phyloP scores from a whole-genome alignment of 2,113 vertebrate species.

The Struthio camelus region DNA sequence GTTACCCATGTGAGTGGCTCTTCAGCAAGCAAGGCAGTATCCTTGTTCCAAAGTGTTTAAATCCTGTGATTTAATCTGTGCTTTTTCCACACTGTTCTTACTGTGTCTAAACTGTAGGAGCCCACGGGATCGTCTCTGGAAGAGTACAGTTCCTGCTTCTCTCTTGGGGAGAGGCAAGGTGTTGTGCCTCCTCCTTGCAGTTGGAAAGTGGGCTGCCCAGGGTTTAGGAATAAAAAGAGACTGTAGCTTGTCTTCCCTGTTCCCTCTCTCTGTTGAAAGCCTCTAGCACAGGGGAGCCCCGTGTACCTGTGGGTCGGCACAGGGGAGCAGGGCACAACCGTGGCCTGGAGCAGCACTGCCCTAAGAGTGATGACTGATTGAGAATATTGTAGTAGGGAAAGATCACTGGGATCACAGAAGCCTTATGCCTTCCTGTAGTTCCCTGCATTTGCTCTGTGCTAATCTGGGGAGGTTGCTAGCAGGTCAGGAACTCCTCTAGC shows the following conservation, averaged over 20 bases:
- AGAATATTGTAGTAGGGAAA: neutral
- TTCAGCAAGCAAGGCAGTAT: neutral
- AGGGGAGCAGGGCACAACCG: neutral
- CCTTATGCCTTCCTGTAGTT: too few relatives aligned
- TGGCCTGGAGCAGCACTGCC: neutral
- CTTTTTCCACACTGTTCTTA: neutral
- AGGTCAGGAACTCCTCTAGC: neutral
- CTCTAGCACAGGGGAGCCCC: neutral
- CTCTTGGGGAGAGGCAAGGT: neutral
- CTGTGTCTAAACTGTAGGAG: neutral
- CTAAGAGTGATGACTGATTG: neutral
- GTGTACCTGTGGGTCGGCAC: neutral
- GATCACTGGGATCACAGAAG: neutral
- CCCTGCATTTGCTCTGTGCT: neutral
- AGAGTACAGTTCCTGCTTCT: neutral
- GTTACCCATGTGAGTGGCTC: neutral
- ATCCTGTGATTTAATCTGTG: neutral
- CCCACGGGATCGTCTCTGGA: neutral
- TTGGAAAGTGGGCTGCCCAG: neutral
- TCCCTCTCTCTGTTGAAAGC: neutral
- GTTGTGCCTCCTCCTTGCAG: neutral
- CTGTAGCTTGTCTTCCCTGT: neutral
- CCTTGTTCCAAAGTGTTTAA: neutral
- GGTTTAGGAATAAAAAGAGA: neutral
- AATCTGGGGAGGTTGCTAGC: neutral